These are phyloP conservation scores for Callionymus lyra DNA, from an alignment of 2,113 vertebrate species.

Conservation along the genomic window DNA sequence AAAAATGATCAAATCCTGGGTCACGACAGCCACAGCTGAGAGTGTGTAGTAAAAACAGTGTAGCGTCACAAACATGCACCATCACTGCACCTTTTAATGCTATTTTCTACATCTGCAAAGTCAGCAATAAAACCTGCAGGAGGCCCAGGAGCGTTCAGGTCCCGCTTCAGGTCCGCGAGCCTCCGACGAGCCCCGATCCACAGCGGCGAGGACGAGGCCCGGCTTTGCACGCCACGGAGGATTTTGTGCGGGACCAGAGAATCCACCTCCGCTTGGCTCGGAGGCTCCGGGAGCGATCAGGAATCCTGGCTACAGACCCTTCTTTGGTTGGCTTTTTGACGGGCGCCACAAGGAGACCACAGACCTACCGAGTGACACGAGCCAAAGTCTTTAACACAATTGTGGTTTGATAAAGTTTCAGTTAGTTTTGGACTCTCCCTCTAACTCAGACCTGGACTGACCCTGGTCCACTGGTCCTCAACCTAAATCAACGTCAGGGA, in stretches of 20 bases:
- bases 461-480: too few species aligned
- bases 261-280: constrained; percentile 36
- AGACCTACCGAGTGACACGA: constrained; percentile 33
- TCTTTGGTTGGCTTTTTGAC: constrained; percentile 56
- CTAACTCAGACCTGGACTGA: too few species aligned
- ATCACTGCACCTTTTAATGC: too few species aligned
- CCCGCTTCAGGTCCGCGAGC: constrained; percentile 29
- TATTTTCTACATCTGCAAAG: constrained; percentile 24
- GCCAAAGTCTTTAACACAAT: constrained; percentile 22
- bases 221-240: constrained; percentile 35
- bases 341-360: constrained; percentile 37
- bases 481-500: too few species aligned
- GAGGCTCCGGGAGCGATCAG: constrained; percentile 19
- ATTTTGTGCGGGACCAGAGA: constrained; percentile 49
- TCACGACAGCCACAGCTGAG: too few species aligned
- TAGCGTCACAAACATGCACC: too few species aligned
- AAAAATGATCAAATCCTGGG: too few species aligned
- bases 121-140: constrained; percentile 42
- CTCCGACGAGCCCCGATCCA: constrained; percentile 44
- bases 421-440: too few species aligned
- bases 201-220: constrained; percentile 37
- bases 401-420: constrained; percentile 10
- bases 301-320: constrained; percentile 27
- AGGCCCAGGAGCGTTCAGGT: constrained; percentile 20
- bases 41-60: too few species aligned